A percentile compares a stretch with the other conserved stretches of the same genome.
These are phyloP conservation scores for human DNA, from an alignment of 2,113 vertebrate species.

Conservation along the genomic window DNA sequence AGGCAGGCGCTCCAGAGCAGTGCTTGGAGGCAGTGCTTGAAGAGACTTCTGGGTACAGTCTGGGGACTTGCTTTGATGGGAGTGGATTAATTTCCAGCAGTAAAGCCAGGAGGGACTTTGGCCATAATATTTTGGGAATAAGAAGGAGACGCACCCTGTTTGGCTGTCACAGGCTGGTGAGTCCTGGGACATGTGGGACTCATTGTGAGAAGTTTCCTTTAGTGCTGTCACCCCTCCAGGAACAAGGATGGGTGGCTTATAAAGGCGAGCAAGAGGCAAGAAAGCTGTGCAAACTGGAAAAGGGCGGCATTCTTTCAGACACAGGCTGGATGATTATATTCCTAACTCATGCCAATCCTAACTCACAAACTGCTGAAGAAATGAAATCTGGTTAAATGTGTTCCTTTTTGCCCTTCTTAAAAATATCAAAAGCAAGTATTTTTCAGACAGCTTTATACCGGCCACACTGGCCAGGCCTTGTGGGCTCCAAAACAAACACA, in stretches of 20 bases:
- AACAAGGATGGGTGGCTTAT: not conserved
- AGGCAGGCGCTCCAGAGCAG: not conserved
- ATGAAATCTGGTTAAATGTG: slow-evolving; percentile 71
- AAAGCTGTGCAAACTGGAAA: not conserved
- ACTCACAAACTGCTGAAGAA: slow-evolving; percentile 75
- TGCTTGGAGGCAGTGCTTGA: not conserved
- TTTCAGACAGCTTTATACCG: slow-evolving; percentile 68
- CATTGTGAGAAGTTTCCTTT: not conserved
- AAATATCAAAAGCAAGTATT: slow-evolving; percentile 80
- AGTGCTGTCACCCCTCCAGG: not conserved
- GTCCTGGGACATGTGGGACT: not conserved
- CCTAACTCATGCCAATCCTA: slow-evolving; percentile 34
- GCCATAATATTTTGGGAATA: not conserved
- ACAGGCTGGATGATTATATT: slow-evolving; percentile 37
- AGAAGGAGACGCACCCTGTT: not conserved
- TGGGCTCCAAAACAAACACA: slow-evolving; percentile 83
- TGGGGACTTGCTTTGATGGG: not conserved
- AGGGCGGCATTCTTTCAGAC: not conserved
- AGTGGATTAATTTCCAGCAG: not conserved
- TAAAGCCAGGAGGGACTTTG: not conserved
- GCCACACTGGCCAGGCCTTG: slow-evolving; percentile 55
- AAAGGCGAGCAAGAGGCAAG: not conserved
- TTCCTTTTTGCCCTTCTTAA: slow-evolving; percentile 71
- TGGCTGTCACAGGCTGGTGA: not conserved
- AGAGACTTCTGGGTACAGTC: not conserved